phyloP scores from a whole-genome alignment of 2,888 invertebrate species.

The Luperina nickerlii region DNA sequence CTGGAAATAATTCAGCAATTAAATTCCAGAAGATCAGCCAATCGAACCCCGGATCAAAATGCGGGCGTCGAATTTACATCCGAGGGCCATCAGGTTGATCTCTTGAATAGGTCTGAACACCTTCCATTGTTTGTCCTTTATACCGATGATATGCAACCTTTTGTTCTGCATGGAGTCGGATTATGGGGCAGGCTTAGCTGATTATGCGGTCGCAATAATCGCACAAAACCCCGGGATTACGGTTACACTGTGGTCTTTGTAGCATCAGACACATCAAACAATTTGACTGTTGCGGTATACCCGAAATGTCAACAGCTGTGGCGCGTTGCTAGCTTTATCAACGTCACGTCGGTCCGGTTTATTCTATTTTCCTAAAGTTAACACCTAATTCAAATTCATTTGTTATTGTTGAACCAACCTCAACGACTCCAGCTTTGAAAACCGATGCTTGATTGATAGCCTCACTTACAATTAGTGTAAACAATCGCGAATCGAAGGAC shows the following conservation, averaged over 20 bases:
- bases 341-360: conserved; percentile 15
- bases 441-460: background rate
- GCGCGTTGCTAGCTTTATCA: conserved; percentile 1
- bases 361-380: background rate
- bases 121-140: conserved; percentile 54
- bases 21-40: conserved; percentile 74
- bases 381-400: background rate
- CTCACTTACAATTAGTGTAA: background rate
- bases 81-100: conserved; percentile 60
- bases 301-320: conserved; percentile 31
- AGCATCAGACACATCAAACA: conserved; percentile 37
- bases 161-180: conserved; percentile 46
- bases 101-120: conserved; percentile 62
- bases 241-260: conserved; percentile 26
- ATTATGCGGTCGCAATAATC: conserved; percentile 45
- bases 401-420: background rate
- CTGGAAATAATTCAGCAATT: conserved; percentile 70
- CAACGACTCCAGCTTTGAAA: background rate
- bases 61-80: conserved; percentile 70
- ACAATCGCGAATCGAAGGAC: background rate
- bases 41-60: conserved; percentile 71
- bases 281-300: conserved; percentile 24
- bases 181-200: conserved; percentile 50
- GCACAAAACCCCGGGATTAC: conserved; percentile 52
- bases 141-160: conserved; percentile 29